Base-by-base conservation (phyloP, 1,140 invertebrate species). In the Apocrypta bakeri region DNA sequence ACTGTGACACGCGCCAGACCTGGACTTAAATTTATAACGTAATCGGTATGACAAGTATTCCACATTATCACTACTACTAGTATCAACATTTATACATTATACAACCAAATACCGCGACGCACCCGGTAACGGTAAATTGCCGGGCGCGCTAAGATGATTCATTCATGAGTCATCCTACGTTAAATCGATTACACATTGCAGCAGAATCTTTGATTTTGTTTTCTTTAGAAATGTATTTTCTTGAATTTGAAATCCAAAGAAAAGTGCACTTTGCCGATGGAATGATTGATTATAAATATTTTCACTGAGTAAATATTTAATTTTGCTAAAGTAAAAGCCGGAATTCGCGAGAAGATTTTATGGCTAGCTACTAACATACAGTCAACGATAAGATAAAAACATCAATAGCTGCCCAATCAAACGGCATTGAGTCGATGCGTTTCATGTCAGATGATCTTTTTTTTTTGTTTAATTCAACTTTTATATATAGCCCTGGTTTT, bases 21-120 rank as follows among this genome's bases (percentile, higher is more conserved):
- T 75, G 72, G 61, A 83, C 77, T n/a, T 79, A 83, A 83, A 79
- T 83, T 83, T 79, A 74, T 79, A 79, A 83, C 72, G 31, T 79
- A 88, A 89, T 85, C 84, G 86, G 85, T 84, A 87, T 88, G 88
- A 90, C 88, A 89, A 89, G 87, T 89, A 90, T 90, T 89, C 87
- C 88, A 90, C 87, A 89, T 89, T 88, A 82, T 85, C 82, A 77
- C 87, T 90, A 90, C 84, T 85, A 88, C 85, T 89, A 91, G 84
- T 92, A 92, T 92, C 87, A 89, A 92, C 90, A 92, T 92, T 92
- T 92, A 92, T 91, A 92, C 91, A 92, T 86, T 90, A 87, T 90
- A 89, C 85, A 89, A 87, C 80, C 87, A 84, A 86, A 83, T 86
- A 80, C 63, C 69, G 33, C 63, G 42, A 17, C 71, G 63, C 48